Evolutionary conservation across 1,140 invertebrate species (phyloP).

Genomic region (Macrobrachium nipponense): DNA sequence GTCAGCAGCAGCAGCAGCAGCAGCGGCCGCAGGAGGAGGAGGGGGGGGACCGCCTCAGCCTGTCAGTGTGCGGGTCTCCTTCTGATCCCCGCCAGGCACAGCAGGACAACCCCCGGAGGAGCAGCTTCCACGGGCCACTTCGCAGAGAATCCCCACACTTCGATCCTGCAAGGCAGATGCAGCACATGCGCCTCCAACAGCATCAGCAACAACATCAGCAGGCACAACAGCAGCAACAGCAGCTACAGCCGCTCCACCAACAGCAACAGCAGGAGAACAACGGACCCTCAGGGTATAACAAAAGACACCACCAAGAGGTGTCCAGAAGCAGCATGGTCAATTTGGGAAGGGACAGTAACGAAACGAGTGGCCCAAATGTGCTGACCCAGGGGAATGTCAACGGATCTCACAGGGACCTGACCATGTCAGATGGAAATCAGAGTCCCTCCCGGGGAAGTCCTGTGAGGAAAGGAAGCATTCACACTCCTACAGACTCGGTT

Average conservation of each 20-base stretch:
- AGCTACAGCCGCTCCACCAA: neutral
- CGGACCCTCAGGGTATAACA: neutral
- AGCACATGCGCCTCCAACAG: neutral
- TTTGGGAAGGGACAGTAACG: neutral
- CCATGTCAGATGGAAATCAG: neutral
- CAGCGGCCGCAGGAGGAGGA: neutral
- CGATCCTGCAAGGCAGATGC: neutral
- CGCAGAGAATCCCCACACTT: constrained; percentile 16
- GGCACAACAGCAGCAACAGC: neutral
- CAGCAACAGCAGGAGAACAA: neutral
- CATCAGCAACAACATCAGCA: neutral
- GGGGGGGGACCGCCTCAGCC: neutral
- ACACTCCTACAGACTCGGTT: neutral
- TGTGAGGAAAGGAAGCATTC: too few relatives aligned
- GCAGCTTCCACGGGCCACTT: constrained; percentile 44
- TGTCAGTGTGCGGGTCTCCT: neutral
- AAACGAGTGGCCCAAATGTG: too few relatives aligned
- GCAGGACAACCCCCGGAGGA: constrained; percentile 19
- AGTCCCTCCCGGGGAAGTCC: neutral
- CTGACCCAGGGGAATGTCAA: neutral
- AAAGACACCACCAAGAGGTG: neutral
- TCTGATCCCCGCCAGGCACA: neutral
- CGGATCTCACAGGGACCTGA: neutral
- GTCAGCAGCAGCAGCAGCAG: neutral
- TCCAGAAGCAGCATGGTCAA: neutral